Evolutionary conservation across 2,888 invertebrate species (phyloP).

Genomic region (Heliconius cydno): DNA sequence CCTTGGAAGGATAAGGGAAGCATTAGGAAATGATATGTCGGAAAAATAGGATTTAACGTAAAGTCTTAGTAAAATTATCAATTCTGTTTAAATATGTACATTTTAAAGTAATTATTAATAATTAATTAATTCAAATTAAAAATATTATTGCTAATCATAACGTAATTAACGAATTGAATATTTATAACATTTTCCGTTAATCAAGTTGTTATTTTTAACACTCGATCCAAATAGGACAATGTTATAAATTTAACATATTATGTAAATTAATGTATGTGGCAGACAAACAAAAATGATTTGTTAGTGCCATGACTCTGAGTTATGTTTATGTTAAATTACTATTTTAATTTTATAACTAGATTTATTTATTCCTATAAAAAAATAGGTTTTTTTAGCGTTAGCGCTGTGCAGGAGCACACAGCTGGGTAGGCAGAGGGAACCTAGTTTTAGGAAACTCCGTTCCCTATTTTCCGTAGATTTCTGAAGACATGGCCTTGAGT

Average conservation of each 20-base stretch:
- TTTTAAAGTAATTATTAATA: background rate
- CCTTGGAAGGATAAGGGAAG: background rate
- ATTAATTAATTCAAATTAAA: background rate
- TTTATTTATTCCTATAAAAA: background rate
- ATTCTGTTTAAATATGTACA: too few species aligned
- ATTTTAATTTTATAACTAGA: background rate
- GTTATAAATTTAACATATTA: background rate
- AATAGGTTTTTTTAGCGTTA: too few species aligned
- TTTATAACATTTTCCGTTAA: background rate
- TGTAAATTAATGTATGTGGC: background rate
- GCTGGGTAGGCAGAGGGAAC: too few species aligned
- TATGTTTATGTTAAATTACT: background rate
- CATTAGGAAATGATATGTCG: too few species aligned
- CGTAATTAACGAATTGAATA: background rate
- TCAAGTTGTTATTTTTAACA: background rate
- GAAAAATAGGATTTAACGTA: too few species aligned
- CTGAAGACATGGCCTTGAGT: too few species aligned
- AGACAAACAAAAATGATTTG: background rate
- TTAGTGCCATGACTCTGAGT: background rate
- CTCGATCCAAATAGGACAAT: background rate
- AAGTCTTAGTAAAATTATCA: too few species aligned
- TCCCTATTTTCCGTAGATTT: background rate
- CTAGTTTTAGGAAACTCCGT: background rate
- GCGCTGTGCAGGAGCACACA: too few species aligned
- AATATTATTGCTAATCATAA: background rate